Evolutionary conservation across 1,140 invertebrate genomes (phyloP).

Genomic region (Rhyacophila brunnea): DNA sequence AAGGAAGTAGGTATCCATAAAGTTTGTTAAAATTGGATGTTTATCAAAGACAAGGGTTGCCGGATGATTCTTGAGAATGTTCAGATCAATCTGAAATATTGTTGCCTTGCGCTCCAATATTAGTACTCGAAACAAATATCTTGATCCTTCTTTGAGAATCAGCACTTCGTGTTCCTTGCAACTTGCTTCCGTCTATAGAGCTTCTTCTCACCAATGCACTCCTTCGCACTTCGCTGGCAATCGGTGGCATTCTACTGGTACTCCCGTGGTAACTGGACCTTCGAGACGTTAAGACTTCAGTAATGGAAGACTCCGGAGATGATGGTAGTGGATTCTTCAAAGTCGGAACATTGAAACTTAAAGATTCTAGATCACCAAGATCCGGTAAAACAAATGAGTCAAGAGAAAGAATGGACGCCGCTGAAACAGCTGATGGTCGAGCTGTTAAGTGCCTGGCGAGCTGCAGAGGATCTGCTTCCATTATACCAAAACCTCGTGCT

Average conservation of each 20-base stretch:
- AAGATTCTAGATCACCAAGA: background rate
- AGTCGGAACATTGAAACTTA: background rate
- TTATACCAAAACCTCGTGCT: slow-evolving; percentile 30
- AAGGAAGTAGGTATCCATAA: no score
- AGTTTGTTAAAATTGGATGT: no score
- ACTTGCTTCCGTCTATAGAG: background rate
- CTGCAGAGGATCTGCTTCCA: slow-evolving; percentile 30
- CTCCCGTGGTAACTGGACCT: background rate
- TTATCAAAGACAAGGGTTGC: no score
- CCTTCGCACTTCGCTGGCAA: background rate
- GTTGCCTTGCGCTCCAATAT: background rate
- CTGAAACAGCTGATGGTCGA: slow-evolving; percentile 17
- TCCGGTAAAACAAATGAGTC: background rate
- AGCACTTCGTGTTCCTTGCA: background rate
- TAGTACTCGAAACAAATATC: background rate
- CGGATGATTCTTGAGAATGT: no score
- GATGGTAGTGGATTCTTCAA: background rate
- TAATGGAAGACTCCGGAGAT: background rate
- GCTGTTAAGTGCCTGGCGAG: slow-evolving; percentile 30
- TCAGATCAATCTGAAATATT: no score
- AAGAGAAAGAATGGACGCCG: background rate
- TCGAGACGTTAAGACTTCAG: background rate
- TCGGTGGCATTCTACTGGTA: background rate
- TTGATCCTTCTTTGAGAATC: background rate
- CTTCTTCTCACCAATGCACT: slow-evolving; percentile 1